These are phyloP conservation scores for Anoplius nigerrimus DNA, from an alignment of 2,888 invertebrate genomes.

Conservation along the genomic window DNA sequence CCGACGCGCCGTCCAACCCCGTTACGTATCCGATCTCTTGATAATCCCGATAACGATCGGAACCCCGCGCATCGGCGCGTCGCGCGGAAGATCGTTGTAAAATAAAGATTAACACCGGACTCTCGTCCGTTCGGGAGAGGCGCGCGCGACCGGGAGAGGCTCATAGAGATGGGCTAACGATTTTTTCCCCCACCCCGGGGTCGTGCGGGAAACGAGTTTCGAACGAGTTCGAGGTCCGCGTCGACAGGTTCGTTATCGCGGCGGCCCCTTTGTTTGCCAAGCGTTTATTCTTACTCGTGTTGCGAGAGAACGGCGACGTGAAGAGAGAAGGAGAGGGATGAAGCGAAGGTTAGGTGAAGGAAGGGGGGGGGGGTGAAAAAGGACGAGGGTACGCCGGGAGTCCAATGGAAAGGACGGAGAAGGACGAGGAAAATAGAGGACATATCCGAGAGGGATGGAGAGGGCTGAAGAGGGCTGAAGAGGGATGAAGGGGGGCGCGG, in stretches of 20 bases:
- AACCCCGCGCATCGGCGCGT: no score
- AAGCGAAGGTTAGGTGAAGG: conserved; percentile 1
- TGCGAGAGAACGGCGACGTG: background rate
- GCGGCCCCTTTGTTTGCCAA: conserved; percentile 61
- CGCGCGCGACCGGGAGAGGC: conserved; percentile 25
- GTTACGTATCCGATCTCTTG: background rate
- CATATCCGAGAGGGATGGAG: background rate
- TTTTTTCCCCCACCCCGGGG: conserved; percentile 45
- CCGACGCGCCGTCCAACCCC: no score
- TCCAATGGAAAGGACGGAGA: background rate
- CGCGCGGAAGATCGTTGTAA: background rate
- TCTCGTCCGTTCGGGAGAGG: conserved; percentile 40
- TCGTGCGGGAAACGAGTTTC: conserved; percentile 47
- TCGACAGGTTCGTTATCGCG: conserved; percentile 70
- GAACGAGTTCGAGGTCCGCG: conserved; percentile 58
- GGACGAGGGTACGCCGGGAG: conserved; percentile 4
- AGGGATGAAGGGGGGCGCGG: background rate
- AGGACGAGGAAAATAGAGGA: background rate
- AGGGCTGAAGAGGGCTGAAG: background rate
- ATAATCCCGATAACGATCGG: background rate
- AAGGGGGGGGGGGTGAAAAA: background rate
- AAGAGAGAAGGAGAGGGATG: background rate
- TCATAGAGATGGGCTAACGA: conserved; percentile 47
- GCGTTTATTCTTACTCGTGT: conserved; percentile 56
- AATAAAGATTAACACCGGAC: conserved; percentile 29